These are phyloP conservation scores for Steinernema carpocapsae DNA, from an alignment of 2,888 invertebrate species.

Conservation along the genomic window DNA sequence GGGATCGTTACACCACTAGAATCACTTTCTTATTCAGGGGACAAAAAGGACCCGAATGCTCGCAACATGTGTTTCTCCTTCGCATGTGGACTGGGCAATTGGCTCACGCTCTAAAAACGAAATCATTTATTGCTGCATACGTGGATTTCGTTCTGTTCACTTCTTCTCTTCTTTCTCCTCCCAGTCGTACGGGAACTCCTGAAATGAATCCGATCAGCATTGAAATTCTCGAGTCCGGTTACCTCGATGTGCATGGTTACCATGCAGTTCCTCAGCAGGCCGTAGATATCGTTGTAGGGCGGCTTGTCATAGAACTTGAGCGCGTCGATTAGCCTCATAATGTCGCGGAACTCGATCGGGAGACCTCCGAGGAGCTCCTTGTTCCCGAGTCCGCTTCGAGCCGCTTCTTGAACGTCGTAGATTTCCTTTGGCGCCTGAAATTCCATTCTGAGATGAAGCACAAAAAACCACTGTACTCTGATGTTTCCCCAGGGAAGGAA, in stretches of 20 bases:
- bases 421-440: conserved; percentile 48
- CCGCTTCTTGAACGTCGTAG: conserved; percentile 47
- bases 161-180: conserved; percentile 38
- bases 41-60: not conserved
- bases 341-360: conserved; percentile 48
- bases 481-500: conserved; percentile 52
- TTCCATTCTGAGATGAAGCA: not conserved
- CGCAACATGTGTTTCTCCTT: not conserved
- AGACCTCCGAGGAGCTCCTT: conserved; percentile 50
- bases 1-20: not conserved
- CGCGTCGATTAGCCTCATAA: conserved; percentile 50
- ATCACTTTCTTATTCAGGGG: not conserved
- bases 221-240: too few relatives aligned
- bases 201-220: not conserved
- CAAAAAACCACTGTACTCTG: conserved; percentile 33
- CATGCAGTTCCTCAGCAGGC: conserved; percentile 46
- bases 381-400: conserved; percentile 47
- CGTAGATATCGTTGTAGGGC: conserved; percentile 49
- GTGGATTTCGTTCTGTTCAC: not conserved
- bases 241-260: conserved; percentile 27
- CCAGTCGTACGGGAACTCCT: conserved; percentile 56
- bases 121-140: too few relatives aligned
- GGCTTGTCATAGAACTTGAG: conserved; percentile 51
- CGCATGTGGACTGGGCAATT: too few relatives aligned
- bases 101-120: not conserved